These are phyloP conservation scores for Lacerta viridis DNA, from an alignment of 2,797 vertebrate species.

Conservation along the genomic window DNA sequence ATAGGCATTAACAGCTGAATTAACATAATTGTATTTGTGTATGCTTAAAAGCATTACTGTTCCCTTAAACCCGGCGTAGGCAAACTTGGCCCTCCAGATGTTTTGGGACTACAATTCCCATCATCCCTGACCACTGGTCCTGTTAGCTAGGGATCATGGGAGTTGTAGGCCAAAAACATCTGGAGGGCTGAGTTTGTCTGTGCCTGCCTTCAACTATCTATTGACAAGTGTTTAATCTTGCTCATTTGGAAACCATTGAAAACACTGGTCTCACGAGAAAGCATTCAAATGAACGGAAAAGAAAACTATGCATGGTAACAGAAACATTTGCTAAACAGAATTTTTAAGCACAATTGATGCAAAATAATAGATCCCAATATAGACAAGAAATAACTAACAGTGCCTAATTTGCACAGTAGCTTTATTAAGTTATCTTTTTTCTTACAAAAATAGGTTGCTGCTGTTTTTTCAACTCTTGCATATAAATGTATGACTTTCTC, in stretches of 20 bases:
- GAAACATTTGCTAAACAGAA: background rate
- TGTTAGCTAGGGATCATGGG: no score
- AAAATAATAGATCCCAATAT: slow-evolving; percentile 7
- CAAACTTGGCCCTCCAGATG: no score
- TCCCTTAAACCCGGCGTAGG: slow-evolving; percentile 7
- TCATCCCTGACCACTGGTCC: no score
- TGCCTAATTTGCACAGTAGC: slow-evolving; percentile 30
- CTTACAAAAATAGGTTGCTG: slow-evolving; percentile 7
- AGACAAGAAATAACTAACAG: background rate
- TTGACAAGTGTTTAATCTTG: background rate
- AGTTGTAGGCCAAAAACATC: no score
- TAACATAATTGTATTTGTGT: slow-evolving; percentile 29
- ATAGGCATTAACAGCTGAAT: slow-evolving; percentile 54
- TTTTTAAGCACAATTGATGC: background rate
- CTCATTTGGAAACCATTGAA: background rate
- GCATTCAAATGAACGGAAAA: background rate
- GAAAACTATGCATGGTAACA: background rate
- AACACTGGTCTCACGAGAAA: accelerated
- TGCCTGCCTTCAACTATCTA: background rate
- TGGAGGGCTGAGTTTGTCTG: no score
- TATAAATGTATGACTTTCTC: slow-evolving; percentile 33
- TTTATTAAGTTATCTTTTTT: background rate
- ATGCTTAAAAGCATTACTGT: background rate
- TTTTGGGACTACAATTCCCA: no score
- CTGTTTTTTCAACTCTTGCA: slow-evolving; percentile 29